These are phyloP conservation scores for Pollimyrus isidori DNA, from an alignment of 2,113 vertebrate species.

Conservation along the genomic window DNA sequence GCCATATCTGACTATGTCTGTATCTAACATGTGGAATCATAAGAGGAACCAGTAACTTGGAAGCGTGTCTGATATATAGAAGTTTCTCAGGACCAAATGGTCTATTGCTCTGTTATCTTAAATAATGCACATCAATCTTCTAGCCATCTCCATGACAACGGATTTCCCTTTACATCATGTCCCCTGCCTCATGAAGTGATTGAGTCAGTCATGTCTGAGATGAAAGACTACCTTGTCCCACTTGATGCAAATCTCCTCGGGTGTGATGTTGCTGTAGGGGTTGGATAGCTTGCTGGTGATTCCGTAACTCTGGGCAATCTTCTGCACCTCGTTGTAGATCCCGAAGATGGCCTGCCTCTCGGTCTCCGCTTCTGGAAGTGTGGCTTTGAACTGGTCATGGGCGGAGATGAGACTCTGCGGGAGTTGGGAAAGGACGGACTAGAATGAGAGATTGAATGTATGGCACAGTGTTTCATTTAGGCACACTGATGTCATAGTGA, in stretches of 20 bases:
- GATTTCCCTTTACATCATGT: background rate
- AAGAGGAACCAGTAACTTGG: background rate
- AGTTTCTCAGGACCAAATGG: background rate
- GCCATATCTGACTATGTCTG: background rate
- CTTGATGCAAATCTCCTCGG: slow-evolving; percentile 66
- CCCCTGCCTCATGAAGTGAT: background rate
- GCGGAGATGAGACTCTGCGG: slow-evolving; percentile 71
- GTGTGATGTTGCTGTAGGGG: slow-evolving; percentile 72
- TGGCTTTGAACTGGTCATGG: slow-evolving; percentile 81
- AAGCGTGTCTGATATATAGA: background rate
- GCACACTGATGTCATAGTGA: background rate
- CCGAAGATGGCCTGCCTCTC: slow-evolving; percentile 77
- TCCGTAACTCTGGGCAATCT: slow-evolving; percentile 76
- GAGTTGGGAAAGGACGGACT: background rate
- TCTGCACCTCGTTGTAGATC: slow-evolving; percentile 78
- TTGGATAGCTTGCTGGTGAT: slow-evolving; percentile 67
- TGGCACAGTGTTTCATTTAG: background rate
- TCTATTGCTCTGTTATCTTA: background rate
- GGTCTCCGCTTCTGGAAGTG: slow-evolving; percentile 72
- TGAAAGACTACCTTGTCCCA: slow-evolving; percentile 72
- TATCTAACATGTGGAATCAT: background rate
- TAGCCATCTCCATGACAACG: background rate
- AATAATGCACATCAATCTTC: background rate
- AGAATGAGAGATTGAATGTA: background rate
- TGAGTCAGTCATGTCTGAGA: background rate